These are phyloP conservation scores for Parazoanthus swiftii DNA, from an alignment of 92 coral and sea anemone species.

Conservation along the genomic window DNA sequence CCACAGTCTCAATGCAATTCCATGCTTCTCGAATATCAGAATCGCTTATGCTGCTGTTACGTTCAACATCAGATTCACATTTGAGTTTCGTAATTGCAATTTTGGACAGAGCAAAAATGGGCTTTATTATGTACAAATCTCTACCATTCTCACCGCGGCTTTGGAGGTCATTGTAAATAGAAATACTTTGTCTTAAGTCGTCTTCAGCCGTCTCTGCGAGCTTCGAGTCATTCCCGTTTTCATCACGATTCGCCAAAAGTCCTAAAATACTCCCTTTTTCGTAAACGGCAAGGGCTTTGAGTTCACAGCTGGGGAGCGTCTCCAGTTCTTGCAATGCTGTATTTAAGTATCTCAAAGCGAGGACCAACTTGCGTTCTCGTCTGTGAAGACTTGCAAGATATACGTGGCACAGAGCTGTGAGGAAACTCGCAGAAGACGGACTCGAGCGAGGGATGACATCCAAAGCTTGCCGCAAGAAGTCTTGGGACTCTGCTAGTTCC, in stretches of 20 bases:
- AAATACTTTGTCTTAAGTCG: neutral
- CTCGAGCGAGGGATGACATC: neutral
- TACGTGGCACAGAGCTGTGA: neutral
- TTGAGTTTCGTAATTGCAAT: slow-evolving; percentile 15
- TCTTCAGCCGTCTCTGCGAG: neutral
- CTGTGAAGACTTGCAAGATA: neutral
- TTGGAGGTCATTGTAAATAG: neutral
- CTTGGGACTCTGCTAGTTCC: neutral
- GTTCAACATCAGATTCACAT: neutral
- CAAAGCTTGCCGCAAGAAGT: neutral
- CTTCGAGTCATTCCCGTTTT: neutral
- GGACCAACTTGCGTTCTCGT: neutral
- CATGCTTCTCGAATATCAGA: slow-evolving; percentile 1
- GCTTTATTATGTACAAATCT: neutral
- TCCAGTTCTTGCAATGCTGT: neutral
- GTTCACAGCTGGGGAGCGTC: neutral
- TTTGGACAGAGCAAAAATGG: slow-evolving; percentile 27
- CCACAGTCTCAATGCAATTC: slow-evolving; percentile 7
- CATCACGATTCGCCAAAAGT: neutral
- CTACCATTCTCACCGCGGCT: neutral
- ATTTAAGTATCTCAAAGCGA: neutral
- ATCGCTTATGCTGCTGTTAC: neutral
- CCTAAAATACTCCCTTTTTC: neutral
- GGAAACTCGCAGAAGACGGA: neutral
- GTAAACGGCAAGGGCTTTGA: neutral